Base-by-base conservation (phyloP, 2,797 vertebrate genomes). In the Anas acuta region DNA sequence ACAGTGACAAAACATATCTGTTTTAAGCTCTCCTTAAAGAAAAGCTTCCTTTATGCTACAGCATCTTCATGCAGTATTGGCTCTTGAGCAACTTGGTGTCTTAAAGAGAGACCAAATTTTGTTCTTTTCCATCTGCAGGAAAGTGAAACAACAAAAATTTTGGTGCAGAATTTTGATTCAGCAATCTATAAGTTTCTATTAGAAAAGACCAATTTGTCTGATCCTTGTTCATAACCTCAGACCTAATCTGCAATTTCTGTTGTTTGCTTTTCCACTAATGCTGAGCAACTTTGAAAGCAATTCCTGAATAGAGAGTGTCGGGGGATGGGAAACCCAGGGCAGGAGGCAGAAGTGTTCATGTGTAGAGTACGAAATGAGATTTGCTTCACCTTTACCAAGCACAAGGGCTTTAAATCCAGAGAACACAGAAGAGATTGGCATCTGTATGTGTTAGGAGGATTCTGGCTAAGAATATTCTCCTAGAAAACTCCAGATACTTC, bases 351-450 rank as follows among this genome's bases (percentile, higher is more conserved):
- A 5, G 13, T 77, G 26, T 35, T 89, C 41, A 51, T 43, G 21
- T 75, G 51, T 49, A 28, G 54, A 85, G 37, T 15, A 74, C 35
- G 56, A 94, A 90, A 89, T 91, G 11, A 87, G 49, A 65, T 89
- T 89, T 83, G 18, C 28, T 84, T 86, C 79, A 92, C 61, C 17
- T 91, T 94, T 81, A 70, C 17, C 0, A 4, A 33, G 18, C 49
- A 39, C 62, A 62, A 75, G 18, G 28, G 56, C 64, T 92, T 92
- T 58, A 93, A 87, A 72, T 70, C 47, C 67, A 78, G 53, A 57
- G n/a, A 43, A 47, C 39, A 35, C 20, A 23, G 28, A 67, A 35
- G 14, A 89, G 19, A 18, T 13, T 86, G 73, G 11, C 35, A 45
- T 84, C 32, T 78, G 13, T 47, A 66, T 47, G 12, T 22, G 19